Base-by-base conservation (phyloP, 2,797 vertebrate genomes). In the Poeciliopsis paucimaculata region DNA sequence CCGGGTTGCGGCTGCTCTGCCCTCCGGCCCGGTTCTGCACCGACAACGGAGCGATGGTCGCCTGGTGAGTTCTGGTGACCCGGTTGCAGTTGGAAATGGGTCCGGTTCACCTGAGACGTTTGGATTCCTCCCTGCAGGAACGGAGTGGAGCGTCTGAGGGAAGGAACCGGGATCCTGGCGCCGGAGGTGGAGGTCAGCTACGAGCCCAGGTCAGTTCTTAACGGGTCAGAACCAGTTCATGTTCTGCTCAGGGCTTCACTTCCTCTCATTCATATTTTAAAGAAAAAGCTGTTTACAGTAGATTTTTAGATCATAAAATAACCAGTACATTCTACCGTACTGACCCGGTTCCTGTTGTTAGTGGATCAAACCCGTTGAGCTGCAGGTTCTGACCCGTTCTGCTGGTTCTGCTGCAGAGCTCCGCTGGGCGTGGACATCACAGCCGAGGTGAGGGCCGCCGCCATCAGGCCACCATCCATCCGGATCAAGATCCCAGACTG, bases 21-120 rank as follows among this genome's bases (percentile, higher is more conserved):
- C 98, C 98, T 79, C 97, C 98, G 0, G 93, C 97, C 16, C 92
- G 94, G 64, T 95, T 98, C 36, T 99, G 98, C 94, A 98, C 98
- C 0, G 98, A 99, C 89, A 99, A 99, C 0, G 98, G 98, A 18
- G 92, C 97, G 77, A 99, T 99, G 98, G 96, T 99, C 72, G 98
- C 98, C 13, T 99, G 98, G 98, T 99, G 91, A 81, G 94, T 84
- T 16, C 60, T 20, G 53, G 26, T 26, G 23, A 26, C 9, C 55
- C 4, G 15, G 31, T 5, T 18, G 15, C 2, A 0, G 15, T 55
- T 36, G 9, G 3, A 36, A 18, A 36, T 3, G 16, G 18, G 34
- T 64, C 28, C 0, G 28, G n/a, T 64, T 34, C 1, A 72, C 43
- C 12, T 39, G 46, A 71, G 36, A 43, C 16, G 28, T 60, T 16